phyloP scores from a whole-genome alignment of 2,797 vertebrate species.

The Phalanger gymnotis region DNA sequence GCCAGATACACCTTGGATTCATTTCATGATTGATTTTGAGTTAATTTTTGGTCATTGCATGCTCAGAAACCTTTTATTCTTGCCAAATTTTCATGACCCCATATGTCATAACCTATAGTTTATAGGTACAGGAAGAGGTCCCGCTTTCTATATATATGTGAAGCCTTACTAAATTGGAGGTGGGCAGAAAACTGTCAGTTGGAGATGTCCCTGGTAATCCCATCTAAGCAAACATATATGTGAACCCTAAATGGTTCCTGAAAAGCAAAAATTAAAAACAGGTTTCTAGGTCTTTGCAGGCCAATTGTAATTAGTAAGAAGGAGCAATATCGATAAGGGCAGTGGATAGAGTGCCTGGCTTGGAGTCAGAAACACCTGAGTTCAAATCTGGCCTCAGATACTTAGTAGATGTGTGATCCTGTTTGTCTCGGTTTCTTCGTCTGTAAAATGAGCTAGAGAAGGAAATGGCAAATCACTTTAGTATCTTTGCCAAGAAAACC shows the following conservation, averaged over 20 bases:
- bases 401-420: not conserved
- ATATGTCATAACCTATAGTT: too few relatives aligned
- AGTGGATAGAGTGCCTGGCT: not conserved
- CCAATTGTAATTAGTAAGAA: slow-evolving; percentile 8
- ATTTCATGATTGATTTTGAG: too few relatives aligned
- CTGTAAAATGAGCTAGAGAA: not conserved
- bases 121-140: not conserved
- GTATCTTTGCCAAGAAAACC: not conserved
- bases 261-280: slow-evolving; percentile 26
- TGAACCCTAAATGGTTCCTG: not conserved
- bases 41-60: too few relatives aligned
- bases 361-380: not conserved
- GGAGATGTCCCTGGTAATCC: not conserved
- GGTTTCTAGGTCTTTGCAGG: not conserved
- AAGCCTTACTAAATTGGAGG: not conserved
- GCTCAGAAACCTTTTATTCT: too few relatives aligned
- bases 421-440: too few relatives aligned
- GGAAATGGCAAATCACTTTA: not conserved
- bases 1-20: too few relatives aligned
- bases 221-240: not conserved
- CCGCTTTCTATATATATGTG: not conserved
- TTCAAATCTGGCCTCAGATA: not conserved
- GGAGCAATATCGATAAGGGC: not conserved
- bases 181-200: not conserved
- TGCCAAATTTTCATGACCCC: too few relatives aligned